phyloP scores from a whole-genome alignment of 2,888 invertebrate species.

The Lampropteryx suffumata region DNA sequence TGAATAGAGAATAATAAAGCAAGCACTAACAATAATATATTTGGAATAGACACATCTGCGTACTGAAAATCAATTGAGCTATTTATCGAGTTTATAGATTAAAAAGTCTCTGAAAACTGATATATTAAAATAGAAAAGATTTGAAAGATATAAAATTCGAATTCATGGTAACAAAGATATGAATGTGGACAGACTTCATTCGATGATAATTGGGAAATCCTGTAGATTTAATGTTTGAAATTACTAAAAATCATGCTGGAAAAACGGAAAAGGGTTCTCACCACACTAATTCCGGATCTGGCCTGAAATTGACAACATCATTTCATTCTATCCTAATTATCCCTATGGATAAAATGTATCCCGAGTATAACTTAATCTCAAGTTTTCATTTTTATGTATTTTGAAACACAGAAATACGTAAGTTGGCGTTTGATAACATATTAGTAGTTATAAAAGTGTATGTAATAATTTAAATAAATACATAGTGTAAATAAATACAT shows the following conservation, averaged over 20 bases:
- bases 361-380: no score
- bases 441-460: constrained; percentile 3
- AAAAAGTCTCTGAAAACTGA: background rate
- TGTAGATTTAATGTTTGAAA: constrained; percentile 19
- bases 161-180: background rate
- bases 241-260: constrained; percentile 60
- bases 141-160: constrained; percentile 1
- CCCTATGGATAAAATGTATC: constrained; percentile 7
- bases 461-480: background rate
- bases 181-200: constrained; percentile 16
- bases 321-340: constrained; percentile 50
- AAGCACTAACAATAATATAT: constrained; percentile 17
- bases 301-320: constrained; percentile 69
- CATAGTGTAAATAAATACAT: constrained; percentile 14
- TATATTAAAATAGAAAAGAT: background rate
- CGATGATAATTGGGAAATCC: constrained; percentile 21
- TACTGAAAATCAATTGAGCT: constrained; percentile 29
- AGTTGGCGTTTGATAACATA: background rate
- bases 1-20: constrained; percentile 2
- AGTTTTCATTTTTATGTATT: background rate
- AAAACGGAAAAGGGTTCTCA: constrained; percentile 64
- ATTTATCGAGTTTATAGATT: constrained; percentile 14
- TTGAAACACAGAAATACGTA: background rate
- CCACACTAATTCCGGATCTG: constrained; percentile 70
- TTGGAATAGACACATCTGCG: constrained; percentile 17